Evolutionary conservation across 2,888 invertebrate species (phyloP).

Genomic region (Ophion slaviceki): DNA sequence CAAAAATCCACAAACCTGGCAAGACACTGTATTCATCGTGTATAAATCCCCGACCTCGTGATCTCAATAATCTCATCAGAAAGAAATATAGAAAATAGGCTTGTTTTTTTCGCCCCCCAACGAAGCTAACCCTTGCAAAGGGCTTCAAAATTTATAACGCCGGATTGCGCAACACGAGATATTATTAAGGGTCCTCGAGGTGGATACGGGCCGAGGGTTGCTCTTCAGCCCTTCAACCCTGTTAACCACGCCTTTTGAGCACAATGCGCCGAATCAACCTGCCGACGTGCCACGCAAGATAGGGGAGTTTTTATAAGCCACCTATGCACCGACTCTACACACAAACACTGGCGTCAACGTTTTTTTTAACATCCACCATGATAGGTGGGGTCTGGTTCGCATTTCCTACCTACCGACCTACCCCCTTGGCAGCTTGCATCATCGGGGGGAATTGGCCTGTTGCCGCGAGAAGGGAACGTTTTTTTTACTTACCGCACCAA

Average conservation of each 20-base stretch:
- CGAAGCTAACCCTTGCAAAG: slow-evolving; percentile 20
- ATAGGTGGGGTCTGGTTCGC: slow-evolving; percentile 46
- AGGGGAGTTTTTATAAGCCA: slow-evolving; percentile 65
- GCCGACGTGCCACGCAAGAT: slow-evolving; percentile 41
- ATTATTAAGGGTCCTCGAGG: slow-evolving; percentile 18
- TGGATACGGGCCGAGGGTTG: slow-evolving; percentile 40
- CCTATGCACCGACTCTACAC: slow-evolving; percentile 18
- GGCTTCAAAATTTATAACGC: slow-evolving; percentile 27
- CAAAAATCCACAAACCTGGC: too few relatives aligned
- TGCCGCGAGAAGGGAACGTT: slow-evolving; percentile 4
- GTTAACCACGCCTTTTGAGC: slow-evolving; percentile 67
- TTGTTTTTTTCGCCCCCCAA: too few relatives aligned
- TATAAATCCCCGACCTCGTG: too few relatives aligned
- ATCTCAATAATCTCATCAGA: not conserved
- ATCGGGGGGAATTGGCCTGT: slow-evolving; percentile 75
- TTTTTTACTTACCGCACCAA: not conserved
- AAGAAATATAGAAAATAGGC: not conserved
- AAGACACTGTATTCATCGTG: too few relatives aligned
- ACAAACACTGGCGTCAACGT: slow-evolving; percentile 53
- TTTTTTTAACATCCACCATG: slow-evolving; percentile 58
- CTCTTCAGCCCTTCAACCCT: slow-evolving; percentile 58
- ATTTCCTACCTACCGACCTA: slow-evolving; percentile 50
- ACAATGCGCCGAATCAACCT: slow-evolving; percentile 63
- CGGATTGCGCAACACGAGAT: slow-evolving; percentile 40
- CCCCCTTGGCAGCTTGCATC: slow-evolving; percentile 65